A percentile compares a stretch with the other conserved stretches of the same genome.
These are phyloP conservation scores for Zoanthus solanderi DNA, from an alignment of 92 coral and sea anemone genomes.

Conservation along the genomic window DNA sequence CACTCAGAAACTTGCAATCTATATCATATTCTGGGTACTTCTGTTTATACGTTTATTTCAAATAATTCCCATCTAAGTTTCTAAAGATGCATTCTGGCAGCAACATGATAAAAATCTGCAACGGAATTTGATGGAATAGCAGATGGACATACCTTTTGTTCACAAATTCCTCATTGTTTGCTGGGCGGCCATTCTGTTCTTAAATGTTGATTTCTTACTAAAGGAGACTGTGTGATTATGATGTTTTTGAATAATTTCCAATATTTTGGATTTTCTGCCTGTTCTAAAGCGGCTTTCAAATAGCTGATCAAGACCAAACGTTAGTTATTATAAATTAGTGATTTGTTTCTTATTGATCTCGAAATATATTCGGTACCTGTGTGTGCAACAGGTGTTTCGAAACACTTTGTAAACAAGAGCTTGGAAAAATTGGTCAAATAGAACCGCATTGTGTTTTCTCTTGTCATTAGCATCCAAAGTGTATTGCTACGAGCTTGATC, in stretches of 20 bases:
- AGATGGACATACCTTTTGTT: too few species aligned
- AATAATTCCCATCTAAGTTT: too few species aligned
- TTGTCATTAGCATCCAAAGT: too few species aligned
- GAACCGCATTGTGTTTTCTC: neutral
- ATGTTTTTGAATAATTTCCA: neutral
- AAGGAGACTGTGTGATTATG: neutral
- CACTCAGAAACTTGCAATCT: too few species aligned
- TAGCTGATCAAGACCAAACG: neutral
- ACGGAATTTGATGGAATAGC: too few species aligned
- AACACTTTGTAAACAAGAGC: neutral
- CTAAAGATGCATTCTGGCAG: too few species aligned
- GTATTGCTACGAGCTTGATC: too few species aligned
- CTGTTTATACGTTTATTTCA: too few species aligned
- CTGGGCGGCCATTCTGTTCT: too few species aligned
- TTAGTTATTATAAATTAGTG: constrained; percentile 10
- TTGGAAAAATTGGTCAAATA: neutral
- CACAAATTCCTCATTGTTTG: too few species aligned
- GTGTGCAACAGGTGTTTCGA: constrained; percentile 9
- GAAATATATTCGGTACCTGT: constrained; percentile 1
- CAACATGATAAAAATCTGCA: too few species aligned
- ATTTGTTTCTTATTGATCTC: neutral
- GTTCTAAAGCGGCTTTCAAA: neutral
- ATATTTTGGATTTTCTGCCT: neutral
- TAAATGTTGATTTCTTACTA: neutral
- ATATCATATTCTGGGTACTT: too few species aligned